phyloP scores from a whole-genome alignment of 2,113 vertebrate genomes.

The Setophaga coronata region DNA sequence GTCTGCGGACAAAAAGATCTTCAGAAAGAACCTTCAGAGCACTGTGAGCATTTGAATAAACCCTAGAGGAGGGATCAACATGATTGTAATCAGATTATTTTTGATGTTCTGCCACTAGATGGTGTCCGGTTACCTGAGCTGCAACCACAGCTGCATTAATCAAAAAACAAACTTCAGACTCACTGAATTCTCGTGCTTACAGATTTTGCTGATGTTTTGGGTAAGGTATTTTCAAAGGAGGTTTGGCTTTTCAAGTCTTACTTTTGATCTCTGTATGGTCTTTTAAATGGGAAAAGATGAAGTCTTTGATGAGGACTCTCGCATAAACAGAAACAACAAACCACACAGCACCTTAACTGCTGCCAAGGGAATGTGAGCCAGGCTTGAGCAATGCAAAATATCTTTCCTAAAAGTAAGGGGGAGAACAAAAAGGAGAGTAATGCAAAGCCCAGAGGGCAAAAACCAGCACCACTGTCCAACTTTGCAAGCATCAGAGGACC shows the following conservation, averaged over 20 bases:
- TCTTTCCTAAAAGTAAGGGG: background rate
- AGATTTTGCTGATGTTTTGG: background rate
- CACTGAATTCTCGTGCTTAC: background rate
- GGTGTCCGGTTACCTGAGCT: background rate
- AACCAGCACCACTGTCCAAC: background rate
- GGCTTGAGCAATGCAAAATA: background rate
- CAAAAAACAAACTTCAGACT: background rate
- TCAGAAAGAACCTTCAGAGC: background rate
- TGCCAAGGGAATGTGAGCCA: background rate
- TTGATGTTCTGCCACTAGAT: constrained; percentile 7
- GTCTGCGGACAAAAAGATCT: background rate
- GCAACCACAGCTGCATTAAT: background rate
- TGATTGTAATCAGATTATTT: background rate
- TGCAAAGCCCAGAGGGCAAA: background rate
- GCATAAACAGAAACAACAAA: background rate
- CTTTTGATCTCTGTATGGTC: constrained; percentile 38
- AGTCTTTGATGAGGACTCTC: constrained; percentile 41
- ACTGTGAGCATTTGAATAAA: background rate
- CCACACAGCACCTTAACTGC: background rate
- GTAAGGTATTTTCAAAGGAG: constrained; percentile 16
- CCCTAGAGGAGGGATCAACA: background rate
- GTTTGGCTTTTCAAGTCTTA: constrained; percentile 25
- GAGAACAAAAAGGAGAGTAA: background rate
- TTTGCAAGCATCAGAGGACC: background rate
- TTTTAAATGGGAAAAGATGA: background rate